Conservation (phyloP, 2,888 invertebrate genomes). For the Megastigmus dorsalis region DNA sequence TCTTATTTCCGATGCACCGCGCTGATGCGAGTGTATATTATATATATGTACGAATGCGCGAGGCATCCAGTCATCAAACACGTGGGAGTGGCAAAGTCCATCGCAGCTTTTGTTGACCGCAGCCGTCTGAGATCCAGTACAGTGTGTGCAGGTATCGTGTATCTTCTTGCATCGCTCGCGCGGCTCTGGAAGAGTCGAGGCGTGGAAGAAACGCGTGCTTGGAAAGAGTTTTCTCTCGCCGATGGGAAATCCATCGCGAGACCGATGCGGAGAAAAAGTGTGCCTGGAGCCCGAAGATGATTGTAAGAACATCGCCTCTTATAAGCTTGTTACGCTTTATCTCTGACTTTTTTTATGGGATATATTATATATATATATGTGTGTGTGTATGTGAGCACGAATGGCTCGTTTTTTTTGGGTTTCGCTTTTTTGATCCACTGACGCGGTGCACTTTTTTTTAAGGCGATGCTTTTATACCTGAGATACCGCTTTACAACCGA, state of each 20-base stretch:
- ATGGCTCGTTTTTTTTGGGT: background rate
- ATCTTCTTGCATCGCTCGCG: too few relatives aligned
- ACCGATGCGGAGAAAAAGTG: constrained; percentile 21
- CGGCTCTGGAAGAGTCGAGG: too few relatives aligned
- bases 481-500: constrained; percentile 42
- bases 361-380: too few relatives aligned
- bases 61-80: background rate
- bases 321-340: constrained; percentile 22
- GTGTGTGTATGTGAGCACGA: background rate
- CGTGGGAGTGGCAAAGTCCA: constrained; percentile 60
- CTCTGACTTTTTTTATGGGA: background rate
- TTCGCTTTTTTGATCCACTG: constrained; percentile 42
- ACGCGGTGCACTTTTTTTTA: constrained; percentile 34
- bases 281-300: constrained; percentile 28
- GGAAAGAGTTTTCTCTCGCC: background rate
- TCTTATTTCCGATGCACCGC: background rate
- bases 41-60: background rate
- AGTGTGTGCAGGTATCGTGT: too few relatives aligned
- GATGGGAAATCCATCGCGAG: background rate
- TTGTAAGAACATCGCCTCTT: constrained; percentile 51
- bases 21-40: background rate
- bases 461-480: constrained; percentile 34
- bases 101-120: background rate
- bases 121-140: too few relatives aligned
- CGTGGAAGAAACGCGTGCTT: background rate